Evolutionary conservation across 2,888 invertebrate genomes (phyloP).

Genomic region (Oscheius sp.): DNA sequence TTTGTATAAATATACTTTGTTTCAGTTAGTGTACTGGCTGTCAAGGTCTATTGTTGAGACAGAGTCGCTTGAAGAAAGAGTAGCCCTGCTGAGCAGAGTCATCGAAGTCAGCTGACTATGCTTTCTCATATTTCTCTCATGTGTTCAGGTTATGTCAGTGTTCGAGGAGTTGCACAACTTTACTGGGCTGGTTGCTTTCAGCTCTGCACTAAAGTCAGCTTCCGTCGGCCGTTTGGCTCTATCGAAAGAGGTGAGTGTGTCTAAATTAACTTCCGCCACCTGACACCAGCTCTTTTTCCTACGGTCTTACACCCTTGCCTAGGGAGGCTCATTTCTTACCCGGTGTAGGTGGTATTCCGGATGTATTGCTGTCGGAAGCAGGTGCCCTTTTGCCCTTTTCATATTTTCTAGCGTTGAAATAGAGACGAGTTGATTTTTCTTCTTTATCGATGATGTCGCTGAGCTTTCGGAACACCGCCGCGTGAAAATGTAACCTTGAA

Average conservation of each 20-base stretch:
- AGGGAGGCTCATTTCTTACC: too few species aligned
- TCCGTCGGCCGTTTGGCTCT: constrained; percentile 88
- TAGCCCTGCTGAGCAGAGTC: constrained; percentile 87
- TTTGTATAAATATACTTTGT: background rate
- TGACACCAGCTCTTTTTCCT: too few species aligned
- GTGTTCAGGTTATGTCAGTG: constrained; percentile 89
- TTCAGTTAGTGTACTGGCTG: constrained; percentile 92
- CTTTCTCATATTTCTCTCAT: background rate
- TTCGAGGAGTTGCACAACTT: constrained; percentile 97
- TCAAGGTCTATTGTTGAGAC: constrained; percentile 95
- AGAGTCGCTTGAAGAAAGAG: constrained; percentile 93
- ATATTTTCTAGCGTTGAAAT: too few species aligned
- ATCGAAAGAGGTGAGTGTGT: constrained; percentile 76
- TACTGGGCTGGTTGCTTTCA: constrained; percentile 93
- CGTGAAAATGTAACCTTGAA: constrained; percentile 2
- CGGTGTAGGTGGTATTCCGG: too few species aligned
- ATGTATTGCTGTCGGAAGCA: too few species aligned
- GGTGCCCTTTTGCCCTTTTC: too few species aligned
- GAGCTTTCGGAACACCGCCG: too few species aligned
- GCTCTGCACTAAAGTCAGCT: constrained; percentile 90
- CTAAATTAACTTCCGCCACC: constrained; percentile 13
- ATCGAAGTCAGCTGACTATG: constrained; percentile 81
- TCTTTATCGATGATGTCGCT: background rate
- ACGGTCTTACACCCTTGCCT: too few species aligned
- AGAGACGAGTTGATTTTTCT: too few species aligned